Conservation (phyloP, 2,888 invertebrate genomes). For the Nasonia oneida region DNA sequence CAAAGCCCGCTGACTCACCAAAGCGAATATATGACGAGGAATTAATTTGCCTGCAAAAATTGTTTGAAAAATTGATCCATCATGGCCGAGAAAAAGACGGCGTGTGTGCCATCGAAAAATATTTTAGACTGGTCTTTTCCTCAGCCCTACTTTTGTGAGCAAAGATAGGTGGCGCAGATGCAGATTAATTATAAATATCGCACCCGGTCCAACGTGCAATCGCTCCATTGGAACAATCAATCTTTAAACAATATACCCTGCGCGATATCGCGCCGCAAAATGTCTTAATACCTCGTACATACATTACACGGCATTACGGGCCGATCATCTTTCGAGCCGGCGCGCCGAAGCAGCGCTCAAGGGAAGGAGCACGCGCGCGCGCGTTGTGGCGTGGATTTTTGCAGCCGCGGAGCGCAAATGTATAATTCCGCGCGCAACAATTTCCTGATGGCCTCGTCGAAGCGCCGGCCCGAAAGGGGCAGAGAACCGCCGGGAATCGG, state of each 20-base stretch:
- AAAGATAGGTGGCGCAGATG: too few species aligned
- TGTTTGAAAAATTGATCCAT: background rate
- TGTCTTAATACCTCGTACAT: slow-evolving; percentile 34
- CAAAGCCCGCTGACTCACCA: background rate
- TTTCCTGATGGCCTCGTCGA: slow-evolving; percentile 9
- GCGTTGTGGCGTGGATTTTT: slow-evolving; percentile 11
- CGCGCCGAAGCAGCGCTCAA: background rate
- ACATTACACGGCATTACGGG: slow-evolving; percentile 15
- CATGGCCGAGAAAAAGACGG: too few species aligned
- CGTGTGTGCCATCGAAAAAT: too few species aligned
- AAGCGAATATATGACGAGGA: background rate
- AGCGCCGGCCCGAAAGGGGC: slow-evolving; percentile 7
- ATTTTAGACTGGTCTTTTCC: too few species aligned
- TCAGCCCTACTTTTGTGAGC: too few species aligned
- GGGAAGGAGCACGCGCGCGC: slow-evolving; percentile 6
- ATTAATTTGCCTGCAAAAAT: background rate
- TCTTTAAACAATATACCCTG: slow-evolving; percentile 2
- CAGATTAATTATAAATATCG: too few species aligned
- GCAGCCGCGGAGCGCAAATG: slow-evolving; percentile 1
- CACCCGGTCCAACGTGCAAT: background rate
- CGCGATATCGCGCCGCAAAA: background rate
- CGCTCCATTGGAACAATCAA: background rate
- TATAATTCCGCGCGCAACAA: slow-evolving; percentile 46
- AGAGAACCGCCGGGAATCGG: slow-evolving; percentile 40
- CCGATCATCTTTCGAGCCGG: slow-evolving; percentile 4